phyloP scores from a whole-genome alignment of 2,888 invertebrate species.

The Abscondita cerata region DNA sequence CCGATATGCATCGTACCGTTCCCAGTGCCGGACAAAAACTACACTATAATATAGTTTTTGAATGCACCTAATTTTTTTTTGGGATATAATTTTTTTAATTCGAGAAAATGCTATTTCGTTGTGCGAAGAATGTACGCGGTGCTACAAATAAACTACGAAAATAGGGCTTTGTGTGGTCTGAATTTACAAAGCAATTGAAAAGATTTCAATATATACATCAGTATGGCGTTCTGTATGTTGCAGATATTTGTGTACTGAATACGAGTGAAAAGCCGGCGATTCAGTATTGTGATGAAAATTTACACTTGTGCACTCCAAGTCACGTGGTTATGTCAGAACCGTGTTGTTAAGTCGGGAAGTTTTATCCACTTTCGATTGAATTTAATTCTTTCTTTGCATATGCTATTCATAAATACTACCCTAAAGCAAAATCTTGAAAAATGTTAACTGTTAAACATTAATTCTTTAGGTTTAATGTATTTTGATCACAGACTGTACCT shows the following conservation, averaged over 20 bases:
- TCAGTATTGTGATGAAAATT: conserved; percentile 60
- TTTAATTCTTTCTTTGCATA: conserved; percentile 52
- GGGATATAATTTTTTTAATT: conserved; percentile 55
- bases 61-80: conserved; percentile 45
- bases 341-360: conserved; percentile 54
- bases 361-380: conserved; percentile 54
- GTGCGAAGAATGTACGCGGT: conserved; percentile 52
- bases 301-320: conserved; percentile 61
- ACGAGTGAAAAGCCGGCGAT: conserved; percentile 58
- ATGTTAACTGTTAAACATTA: conserved; percentile 11
- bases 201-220: conserved; percentile 58
- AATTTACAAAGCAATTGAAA: conserved; percentile 61
- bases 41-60: not conserved
- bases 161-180: conserved; percentile 57
- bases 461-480: not conserved
- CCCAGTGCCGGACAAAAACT: too few relatives aligned
- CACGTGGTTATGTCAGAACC: conserved; percentile 55
- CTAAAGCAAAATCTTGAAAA: conserved; percentile 14
- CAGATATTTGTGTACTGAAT: conserved; percentile 58
- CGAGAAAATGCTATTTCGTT: conserved; percentile 56
- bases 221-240: conserved; percentile 55
- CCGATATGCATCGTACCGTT: conserved; percentile 8
- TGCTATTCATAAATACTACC: conserved; percentile 26
- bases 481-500: too few relatives aligned
- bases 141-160: conserved; percentile 60